phyloP scores from a whole-genome alignment of 2,113 vertebrate genomes.

The Colossoma macropomum region DNA sequence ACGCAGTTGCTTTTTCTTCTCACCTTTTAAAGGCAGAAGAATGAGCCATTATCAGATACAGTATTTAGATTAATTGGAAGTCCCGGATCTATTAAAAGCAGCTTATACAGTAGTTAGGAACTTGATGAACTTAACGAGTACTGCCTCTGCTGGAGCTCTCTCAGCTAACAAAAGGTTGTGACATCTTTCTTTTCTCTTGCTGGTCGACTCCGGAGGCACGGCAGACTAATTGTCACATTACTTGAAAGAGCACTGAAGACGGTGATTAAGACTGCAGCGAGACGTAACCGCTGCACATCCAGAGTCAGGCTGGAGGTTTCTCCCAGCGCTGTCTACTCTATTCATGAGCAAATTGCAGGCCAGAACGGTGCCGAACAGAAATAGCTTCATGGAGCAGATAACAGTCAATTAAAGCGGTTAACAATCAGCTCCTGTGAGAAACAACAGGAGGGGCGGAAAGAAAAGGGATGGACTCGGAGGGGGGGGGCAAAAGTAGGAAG shows the following conservation, averaged over 20 bases:
- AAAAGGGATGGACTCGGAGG: constrained; percentile 24
- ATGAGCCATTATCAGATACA: constrained; percentile 41
- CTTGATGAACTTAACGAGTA: constrained; percentile 40
- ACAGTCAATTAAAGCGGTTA: constrained; percentile 53
- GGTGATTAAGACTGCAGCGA: constrained; percentile 53
- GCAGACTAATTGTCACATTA: constrained; percentile 47
- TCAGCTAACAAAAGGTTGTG: constrained; percentile 45
- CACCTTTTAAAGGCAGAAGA: constrained; percentile 5
- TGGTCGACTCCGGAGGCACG: constrained; percentile 28
- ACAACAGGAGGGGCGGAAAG: constrained; percentile 16
- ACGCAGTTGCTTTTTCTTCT: constrained; percentile 1
- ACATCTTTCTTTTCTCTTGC: constrained; percentile 41
- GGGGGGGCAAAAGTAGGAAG: constrained; percentile 14
- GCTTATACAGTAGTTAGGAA: constrained; percentile 36
- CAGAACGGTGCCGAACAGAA: constrained; percentile 35
- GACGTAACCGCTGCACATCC: constrained; percentile 23
- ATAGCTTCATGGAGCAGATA: constrained; percentile 49
- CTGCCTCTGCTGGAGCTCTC: constrained; percentile 10
- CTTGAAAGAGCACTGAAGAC: constrained; percentile 41
- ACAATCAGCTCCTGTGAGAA: constrained; percentile 50
- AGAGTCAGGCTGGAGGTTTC: constrained; percentile 40
- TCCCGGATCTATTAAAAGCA: constrained; percentile 34
- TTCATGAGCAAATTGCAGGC: constrained; percentile 58
- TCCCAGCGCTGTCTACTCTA: constrained; percentile 44
- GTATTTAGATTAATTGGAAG: constrained; percentile 20